Percentiles rank a stretch among this genome's conserved stretches.
Evolutionary conservation across 2,113 vertebrate species (phyloP).

Genomic region (Charadrius vociferus): DNA sequence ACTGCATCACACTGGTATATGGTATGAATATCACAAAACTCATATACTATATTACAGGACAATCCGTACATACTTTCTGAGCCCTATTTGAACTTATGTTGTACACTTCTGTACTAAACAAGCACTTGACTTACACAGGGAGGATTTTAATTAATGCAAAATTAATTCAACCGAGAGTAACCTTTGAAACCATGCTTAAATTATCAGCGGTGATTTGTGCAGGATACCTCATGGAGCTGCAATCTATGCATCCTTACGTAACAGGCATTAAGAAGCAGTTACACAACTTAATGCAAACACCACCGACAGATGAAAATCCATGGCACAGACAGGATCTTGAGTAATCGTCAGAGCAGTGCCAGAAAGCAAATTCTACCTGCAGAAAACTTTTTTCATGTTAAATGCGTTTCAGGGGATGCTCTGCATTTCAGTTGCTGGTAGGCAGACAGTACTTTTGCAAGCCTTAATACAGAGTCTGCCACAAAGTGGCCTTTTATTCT

Average conservation of each 20-base stretch:
- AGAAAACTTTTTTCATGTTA: not conserved
- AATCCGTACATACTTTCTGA: not conserved
- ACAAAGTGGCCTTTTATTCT: not conserved
- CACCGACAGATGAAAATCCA: not conserved
- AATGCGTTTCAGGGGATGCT: not conserved
- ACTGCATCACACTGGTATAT: not conserved
- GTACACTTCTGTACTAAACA: not conserved
- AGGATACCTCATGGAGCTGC: constrained; percentile 14
- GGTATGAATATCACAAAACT: not conserved
- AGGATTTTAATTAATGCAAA: not conserved
- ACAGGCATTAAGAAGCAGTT: constrained; percentile 51
- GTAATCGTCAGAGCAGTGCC: constrained; percentile 43
- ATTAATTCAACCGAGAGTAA: not conserved
- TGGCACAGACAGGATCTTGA: constrained; percentile 41
- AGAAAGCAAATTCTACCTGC: constrained; percentile 41
- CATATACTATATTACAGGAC: not conserved
- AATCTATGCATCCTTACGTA: constrained; percentile 51
- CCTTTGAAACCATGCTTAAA: not conserved
- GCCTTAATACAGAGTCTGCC: not conserved
- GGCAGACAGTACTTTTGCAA: not conserved
- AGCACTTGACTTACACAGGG: not conserved
- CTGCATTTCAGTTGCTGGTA: not conserved
- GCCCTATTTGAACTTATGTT: not conserved
- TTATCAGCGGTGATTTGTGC: constrained; percentile 4
- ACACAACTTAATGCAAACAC: constrained; percentile 60